Evolutionary conservation across 2,888 invertebrate genomes (phyloP).

Genomic region (Ochropleura plecta): DNA sequence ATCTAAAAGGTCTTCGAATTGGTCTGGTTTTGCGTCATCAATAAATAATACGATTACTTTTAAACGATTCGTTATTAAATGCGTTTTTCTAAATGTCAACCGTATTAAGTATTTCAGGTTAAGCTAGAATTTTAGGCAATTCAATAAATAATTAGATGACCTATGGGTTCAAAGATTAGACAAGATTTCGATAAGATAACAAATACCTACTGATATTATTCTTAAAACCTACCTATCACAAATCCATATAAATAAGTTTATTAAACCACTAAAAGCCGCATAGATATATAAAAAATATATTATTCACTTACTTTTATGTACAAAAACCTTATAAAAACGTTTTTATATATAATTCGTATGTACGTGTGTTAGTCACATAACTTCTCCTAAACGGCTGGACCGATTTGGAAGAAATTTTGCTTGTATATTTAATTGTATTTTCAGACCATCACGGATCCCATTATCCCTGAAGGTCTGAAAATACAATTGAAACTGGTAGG

Average conservation of each 20-base stretch:
- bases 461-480: too few species aligned
- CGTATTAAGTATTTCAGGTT: conserved; percentile 21
- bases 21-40: conserved; percentile 42
- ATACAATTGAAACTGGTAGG: too few species aligned
- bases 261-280: background rate
- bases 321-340: too few species aligned
- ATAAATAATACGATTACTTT: conserved; percentile 55
- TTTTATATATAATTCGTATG: too few species aligned
- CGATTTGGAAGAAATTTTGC: too few species aligned
- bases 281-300: background rate
- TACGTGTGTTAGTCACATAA: too few species aligned
- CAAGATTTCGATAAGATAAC: conserved; percentile 43
- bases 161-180: conserved; percentile 25
- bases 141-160: conserved; percentile 22
- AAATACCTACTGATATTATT: conserved; percentile 35
- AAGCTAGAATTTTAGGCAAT: conserved; percentile 6
- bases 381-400: too few species aligned
- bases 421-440: too few species aligned
- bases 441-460: too few species aligned
- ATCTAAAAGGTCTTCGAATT: conserved; percentile 36
- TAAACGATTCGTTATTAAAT: conserved; percentile 45
- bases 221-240: background rate
- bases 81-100: conserved; percentile 27
- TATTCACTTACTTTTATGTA: too few species aligned
- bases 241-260: background rate